Percentiles rank a stretch among this genome's conserved stretches.
These are phyloP conservation scores for Trogon melanurus DNA, from an alignment of 2,113 vertebrate genomes.

Conservation along the genomic window DNA sequence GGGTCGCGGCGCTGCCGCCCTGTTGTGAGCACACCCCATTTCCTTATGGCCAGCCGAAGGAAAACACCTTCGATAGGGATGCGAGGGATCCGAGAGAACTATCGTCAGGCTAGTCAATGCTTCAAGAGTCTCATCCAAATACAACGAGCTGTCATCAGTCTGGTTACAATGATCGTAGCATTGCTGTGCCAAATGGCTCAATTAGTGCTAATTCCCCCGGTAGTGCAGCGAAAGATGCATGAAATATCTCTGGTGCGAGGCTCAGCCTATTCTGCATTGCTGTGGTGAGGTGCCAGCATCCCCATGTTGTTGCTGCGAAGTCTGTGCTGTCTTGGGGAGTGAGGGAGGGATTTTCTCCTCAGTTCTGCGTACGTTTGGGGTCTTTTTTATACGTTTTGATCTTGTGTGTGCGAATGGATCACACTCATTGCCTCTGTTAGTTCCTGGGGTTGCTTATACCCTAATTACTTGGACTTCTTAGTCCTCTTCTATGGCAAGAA, in stretches of 20 bases:
- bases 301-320: neutral
- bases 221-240: neutral
- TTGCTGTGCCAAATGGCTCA: neutral
- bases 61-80: neutral
- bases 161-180: neutral
- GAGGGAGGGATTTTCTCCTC: neutral
- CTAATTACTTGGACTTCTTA: neutral
- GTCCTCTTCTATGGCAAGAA: neutral
- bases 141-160: neutral
- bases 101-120: neutral
- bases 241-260: neutral
- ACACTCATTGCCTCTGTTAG: neutral
- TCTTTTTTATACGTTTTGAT: neutral
- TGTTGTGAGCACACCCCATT: neutral
- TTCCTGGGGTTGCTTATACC: neutral
- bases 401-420: neutral
- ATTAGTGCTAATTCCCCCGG: neutral
- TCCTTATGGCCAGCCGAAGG: neutral
- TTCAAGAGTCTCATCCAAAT: neutral
- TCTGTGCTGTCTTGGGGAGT: neutral
- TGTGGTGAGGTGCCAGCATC: neutral
- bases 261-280: neutral
- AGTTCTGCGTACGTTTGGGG: neutral
- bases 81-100: neutral
- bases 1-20: fast-evolving